Evolutionary conservation across 2,888 invertebrate species (phyloP), one percentile per base, ranked within the genome.

Genomic region (Danaus chrysippus): DNA sequence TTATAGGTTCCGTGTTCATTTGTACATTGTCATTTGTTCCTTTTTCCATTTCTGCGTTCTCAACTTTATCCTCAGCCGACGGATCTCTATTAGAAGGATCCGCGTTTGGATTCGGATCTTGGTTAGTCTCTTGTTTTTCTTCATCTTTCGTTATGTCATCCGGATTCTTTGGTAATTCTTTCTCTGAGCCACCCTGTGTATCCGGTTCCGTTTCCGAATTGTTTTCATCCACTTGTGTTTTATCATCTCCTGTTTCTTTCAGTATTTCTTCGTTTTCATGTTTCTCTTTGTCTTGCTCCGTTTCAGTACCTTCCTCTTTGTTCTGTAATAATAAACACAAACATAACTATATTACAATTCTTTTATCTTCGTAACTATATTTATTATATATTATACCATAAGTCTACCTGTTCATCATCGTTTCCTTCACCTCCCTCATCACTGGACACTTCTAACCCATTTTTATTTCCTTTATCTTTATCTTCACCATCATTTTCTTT

Each of bases 51-150:
- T 89, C 79, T 0, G 92, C 91, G 53, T 92, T 92, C 62, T 93
- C 91, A 0, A 86, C 87, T 54, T 82, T 87, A 15, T 92, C 86
- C 43, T 91, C 88, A 0, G 87, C 84, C 0, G 91, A 81, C 0
- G 91, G 87, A 53, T 92, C 89, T 66, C 91, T 82, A 59, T 80
- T 87, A 0, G 90, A 88, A 1, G 90, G 90, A 70, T 91, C 91
- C 1, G 92, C 89, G 70, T 92, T 84, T 61, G 92, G 91, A 70
- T 91, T 91, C 1, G 92, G 89, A 70, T 92, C 84, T 60, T 92
- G 91, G 68, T 92, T 91, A 0, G 91, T 81, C 56, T 91, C 82
- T 58, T 91, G 89, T 0, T 83, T 75, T 63, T 85, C 79, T 70
- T 91, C 90, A 61, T 87, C 81, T 64, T 87, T 82, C 10, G 86